A percentile compares a stretch with the other conserved stretches of the same genome.
Evolutionary conservation across 2,888 invertebrate species (phyloP).

Genomic region (Agrochola macilenta): DNA sequence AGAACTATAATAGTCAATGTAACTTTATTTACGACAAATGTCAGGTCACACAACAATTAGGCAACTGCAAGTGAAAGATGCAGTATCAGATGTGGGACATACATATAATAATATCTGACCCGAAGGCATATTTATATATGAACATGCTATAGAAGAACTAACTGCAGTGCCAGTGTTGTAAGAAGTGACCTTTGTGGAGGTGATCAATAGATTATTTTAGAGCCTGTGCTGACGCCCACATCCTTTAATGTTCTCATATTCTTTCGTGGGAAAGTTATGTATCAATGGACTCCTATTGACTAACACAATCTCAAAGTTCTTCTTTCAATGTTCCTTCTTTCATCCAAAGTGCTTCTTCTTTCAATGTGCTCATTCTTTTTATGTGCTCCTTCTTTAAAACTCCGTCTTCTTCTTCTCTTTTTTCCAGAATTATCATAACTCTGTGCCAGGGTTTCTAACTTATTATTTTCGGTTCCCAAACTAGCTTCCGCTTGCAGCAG

Average conservation of each 20-base stretch:
- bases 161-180: conserved; percentile 3
- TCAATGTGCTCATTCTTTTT: background rate
- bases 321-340: background rate
- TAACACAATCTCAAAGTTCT: background rate
- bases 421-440: background rate
- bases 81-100: conserved; percentile 32
- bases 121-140: background rate
- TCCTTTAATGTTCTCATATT: background rate
- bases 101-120: background rate
- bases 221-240: background rate
- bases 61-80: conserved; percentile 28
- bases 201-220: conserved; percentile 6
- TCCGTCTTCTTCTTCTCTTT: background rate
- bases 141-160: background rate
- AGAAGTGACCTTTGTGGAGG: conserved; percentile 3
- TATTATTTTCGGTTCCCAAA: background rate
- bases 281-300: background rate
- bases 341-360: background rate
- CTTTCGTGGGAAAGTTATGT: background rate
- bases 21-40: conserved; percentile 47
- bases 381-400: background rate
- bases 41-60: conserved; percentile 30
- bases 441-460: background rate
- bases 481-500: background rate
- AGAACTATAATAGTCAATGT: conserved; percentile 36